Evolutionary conservation across 1,140 invertebrate genomes (phyloP), one percentile per base, ranked within the genome.

Genomic region (Drosophila parvula): DNA sequence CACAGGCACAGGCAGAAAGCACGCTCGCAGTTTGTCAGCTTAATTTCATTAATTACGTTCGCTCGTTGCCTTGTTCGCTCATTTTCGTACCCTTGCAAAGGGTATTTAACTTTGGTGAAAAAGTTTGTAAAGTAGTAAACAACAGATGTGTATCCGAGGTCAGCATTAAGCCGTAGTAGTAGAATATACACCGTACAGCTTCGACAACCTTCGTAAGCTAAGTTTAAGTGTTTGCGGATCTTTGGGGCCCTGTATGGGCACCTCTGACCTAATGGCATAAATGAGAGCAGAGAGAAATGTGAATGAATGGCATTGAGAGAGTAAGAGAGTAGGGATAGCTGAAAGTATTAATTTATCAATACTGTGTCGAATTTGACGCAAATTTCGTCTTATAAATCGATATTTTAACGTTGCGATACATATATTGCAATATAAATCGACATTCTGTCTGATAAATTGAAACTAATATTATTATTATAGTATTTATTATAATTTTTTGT

Each of bases 41-140:
- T 85, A 88, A 86, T 86, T 86, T 86, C 79, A 86, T 86, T 86
- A 86, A 86, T 88, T 86, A 82, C 60, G 71, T 53, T 67, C 11
- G n/a, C 44, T 57, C 40, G 63, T 22, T 55, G 18, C 12, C 63
- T 22, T 11, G 34, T 12, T 67, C 18, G 44, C 36, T 48, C n/a
- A 10, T 38, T 32, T 45, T n/a, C n/a, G 38, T 36, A 12, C 30
- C 10, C 53, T 60, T 4, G 1, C 2, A 34, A n/a, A 12, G 60
- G 16, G 14, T 27, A 32, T 27, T 12, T 8, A 12, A 18, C 8
- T 0, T 6, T 1, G 16, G 6, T 34, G 14, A 3, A 18, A 5
- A 5, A 12, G 11, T 22, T 30, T 14, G 16, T 53, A 1, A 40
- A 11, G 14, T 40, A 40, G 5, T 14, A n/a, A n/a, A n/a, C 7